Conservation (phyloP, 1,140 invertebrate species). For the Manduca sexta region DNA sequence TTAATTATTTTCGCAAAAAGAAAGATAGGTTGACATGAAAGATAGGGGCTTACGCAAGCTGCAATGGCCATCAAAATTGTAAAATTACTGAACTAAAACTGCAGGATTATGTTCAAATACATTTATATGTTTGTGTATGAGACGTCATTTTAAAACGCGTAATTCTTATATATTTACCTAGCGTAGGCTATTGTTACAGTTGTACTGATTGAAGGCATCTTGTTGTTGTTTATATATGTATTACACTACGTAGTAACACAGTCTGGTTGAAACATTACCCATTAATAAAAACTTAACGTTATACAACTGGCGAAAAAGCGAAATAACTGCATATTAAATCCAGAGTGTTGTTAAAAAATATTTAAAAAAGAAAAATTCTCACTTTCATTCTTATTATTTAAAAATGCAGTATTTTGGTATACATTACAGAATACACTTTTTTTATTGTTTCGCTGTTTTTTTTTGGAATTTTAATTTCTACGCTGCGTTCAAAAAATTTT, state of each 20-base stretch:
- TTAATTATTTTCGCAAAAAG: slow-evolving; percentile 3
- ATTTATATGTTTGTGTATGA: no score
- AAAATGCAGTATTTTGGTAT: slow-evolving; percentile 73
- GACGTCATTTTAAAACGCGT: slow-evolving; percentile 35
- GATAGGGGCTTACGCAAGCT: no score
- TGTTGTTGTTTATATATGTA: slow-evolving; percentile 61
- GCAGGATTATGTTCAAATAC: no score
- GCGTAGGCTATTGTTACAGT: slow-evolving; percentile 63
- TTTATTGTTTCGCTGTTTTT: slow-evolving; percentile 54
- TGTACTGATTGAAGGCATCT: slow-evolving; percentile 70
- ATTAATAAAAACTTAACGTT: slow-evolving; percentile 29
- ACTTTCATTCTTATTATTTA: slow-evolving; percentile 60
- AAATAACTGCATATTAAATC: slow-evolving; percentile 27
- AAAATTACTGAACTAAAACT: no score
- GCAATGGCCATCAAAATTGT: no score
- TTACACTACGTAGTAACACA: slow-evolving; percentile 68
- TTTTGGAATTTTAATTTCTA: slow-evolving; percentile 33
- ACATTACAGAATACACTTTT: slow-evolving; percentile 62
- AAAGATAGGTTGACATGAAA: no score
- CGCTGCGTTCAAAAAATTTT: slow-evolving; percentile 48
- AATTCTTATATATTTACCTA: slow-evolving; percentile 58
- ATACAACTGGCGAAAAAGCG: slow-evolving; percentile 50
- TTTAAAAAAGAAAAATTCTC: slow-evolving; percentile 50
- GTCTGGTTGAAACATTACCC: slow-evolving; percentile 47
- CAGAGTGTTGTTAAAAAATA: slow-evolving; percentile 22